Evolutionary conservation across 2,797 vertebrate species (phyloP), one percentile per base, ranked within the genome.

Genomic region (Sebastiscus tertius): DNA sequence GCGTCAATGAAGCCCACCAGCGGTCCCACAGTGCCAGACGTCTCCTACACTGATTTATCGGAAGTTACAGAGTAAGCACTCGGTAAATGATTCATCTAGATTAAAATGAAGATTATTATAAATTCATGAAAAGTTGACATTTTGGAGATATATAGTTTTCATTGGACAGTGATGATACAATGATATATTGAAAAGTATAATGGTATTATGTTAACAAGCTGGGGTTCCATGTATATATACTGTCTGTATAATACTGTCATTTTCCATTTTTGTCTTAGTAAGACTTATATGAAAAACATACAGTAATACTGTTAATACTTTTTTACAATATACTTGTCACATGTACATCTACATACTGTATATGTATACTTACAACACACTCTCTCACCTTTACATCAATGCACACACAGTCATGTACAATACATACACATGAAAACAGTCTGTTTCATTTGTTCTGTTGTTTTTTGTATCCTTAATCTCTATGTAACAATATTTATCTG

Each of bases 1-100:
- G 86, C 91, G 87, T 94, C 93, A 94, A 92, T 92, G 93, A 92
- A 91, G 78, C 91, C 91, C 90, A 91, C 86, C 29, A 42, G 59
- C 36, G 64, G 56, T 62, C 75, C 27, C 18, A 59, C 72, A 33
- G n/a, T 63, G 80, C 61, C 75, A 67, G 64, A 76, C 33, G 58
- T 70, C 65, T 80, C 84, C 82, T 46, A 77, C 89, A 64, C 20
- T 6, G 54, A 62, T 20, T 58, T 29, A 69, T 80, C 31, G 12
- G 31, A 56, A 70, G 22, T 70, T 70, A 70, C 22, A 58, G 66
- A 24, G 26, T 14, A 36, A 56, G 22, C 52, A 26, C 0, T 18
- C 14, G 24, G 14, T 5, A 36, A 70, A 70, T 58, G 52, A 70
- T 18, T 70, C 52, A 36, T 56, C 8, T 65, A 55, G 24, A 2